Evolutionary conservation across 2,113 vertebrate species (phyloP).

Genomic region (Campylomormyrus numenius): DNA sequence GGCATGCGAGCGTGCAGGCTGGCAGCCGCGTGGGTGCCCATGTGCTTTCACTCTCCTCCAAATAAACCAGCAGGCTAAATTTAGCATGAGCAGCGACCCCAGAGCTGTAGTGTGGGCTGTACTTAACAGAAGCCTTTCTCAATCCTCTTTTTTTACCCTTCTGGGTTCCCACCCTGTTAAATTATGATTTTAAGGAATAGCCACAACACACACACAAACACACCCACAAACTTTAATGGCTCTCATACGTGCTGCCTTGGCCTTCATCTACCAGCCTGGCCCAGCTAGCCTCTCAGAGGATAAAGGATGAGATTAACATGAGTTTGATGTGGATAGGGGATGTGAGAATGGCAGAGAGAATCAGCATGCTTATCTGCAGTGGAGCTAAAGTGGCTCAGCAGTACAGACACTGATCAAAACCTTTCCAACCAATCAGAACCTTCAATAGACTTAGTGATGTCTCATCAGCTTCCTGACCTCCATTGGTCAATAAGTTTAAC

Average conservation of each 20-base stretch:
- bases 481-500: background rate
- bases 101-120: conserved; percentile 13
- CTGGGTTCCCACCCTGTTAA: background rate
- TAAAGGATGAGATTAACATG: background rate
- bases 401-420: background rate
- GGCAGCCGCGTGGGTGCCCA: background rate
- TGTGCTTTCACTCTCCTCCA: conserved; percentile 31
- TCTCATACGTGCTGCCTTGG: background rate
- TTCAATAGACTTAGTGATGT: background rate
- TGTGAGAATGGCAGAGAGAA: background rate
- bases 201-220: background rate
- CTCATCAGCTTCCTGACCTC: background rate
- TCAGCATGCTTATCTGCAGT: background rate
- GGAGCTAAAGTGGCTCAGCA: background rate
- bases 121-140: background rate
- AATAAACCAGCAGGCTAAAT: conserved; percentile 44
- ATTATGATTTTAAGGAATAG: background rate
- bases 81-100: conserved; percentile 36
- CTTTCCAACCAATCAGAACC: background rate
- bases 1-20: background rate
- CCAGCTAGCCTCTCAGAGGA: background rate
- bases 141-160: background rate
- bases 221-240: background rate
- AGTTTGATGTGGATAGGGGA: background rate
- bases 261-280: background rate